phyloP scores from a whole-genome alignment of 1,140 invertebrate species.

The Popillia japonica region DNA sequence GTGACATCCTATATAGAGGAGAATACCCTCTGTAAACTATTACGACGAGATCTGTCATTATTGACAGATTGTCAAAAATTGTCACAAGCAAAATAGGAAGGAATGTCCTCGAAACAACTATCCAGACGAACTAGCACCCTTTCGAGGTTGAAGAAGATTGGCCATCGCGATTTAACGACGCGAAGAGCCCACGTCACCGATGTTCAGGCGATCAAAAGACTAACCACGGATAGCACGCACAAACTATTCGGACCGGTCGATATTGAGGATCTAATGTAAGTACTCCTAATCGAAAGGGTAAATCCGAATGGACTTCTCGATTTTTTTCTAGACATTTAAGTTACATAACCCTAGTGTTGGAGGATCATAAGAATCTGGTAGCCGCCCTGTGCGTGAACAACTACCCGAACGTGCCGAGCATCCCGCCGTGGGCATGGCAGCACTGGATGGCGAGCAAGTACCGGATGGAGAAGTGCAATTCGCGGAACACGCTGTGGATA shows the following conservation, averaged over 20 bases:
- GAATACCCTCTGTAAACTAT: too few relatives aligned
- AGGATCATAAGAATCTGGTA: slow-evolving; percentile 59
- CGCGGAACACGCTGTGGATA: slow-evolving; percentile 66
- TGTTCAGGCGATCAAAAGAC: background rate
- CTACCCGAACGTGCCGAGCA: slow-evolving; percentile 63
- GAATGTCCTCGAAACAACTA: background rate
- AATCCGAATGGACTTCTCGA: too few relatives aligned
- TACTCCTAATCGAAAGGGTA: too few relatives aligned
- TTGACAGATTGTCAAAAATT: too few relatives aligned
- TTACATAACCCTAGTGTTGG: slow-evolving; percentile 50
- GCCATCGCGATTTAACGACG: background rate
- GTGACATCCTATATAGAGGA: too few relatives aligned
- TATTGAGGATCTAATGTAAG: slow-evolving; percentile 17
- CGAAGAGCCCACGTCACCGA: background rate
- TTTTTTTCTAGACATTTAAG: slow-evolving; percentile 18
- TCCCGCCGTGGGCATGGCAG: slow-evolving; percentile 64
- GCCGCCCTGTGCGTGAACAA: slow-evolving; percentile 63
- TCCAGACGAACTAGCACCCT: background rate
- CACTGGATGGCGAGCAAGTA: slow-evolving; percentile 64
- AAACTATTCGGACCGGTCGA: background rate
- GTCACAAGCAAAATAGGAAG: background rate
- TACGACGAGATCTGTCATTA: too few relatives aligned
- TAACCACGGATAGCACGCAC: background rate
- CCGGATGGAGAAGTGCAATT: slow-evolving; percentile 59
- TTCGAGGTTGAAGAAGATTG: background rate